Base-by-base conservation (phyloP, 1,140 invertebrate genomes). In the Drosophila teissieri region DNA sequence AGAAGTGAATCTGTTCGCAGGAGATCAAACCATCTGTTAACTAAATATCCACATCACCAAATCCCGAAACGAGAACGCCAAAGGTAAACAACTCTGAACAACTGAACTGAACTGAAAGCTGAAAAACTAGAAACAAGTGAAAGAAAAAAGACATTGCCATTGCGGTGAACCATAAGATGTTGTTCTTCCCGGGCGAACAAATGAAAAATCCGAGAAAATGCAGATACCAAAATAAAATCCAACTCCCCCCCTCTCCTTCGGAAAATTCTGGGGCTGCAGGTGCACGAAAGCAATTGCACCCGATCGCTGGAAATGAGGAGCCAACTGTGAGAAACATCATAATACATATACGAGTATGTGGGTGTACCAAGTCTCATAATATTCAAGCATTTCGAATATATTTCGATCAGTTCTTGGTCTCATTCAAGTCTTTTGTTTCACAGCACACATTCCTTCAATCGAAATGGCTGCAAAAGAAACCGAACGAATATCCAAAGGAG, bases 21-120 rank as follows among this genome's bases (percentile, higher is more conserved):
- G 54, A 84, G 83, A 85, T 86, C 82, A 86, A 86, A 88, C 83
- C 84, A 88, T 88, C 84, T 88, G 83, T 69, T 88, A 88, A 88
- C 69, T 17, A 73, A 88, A 82, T 82, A 88, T 78, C 68, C 75
- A 73, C 53, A 86, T 78, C 78, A 75, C 62, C 73, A 24, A 67
- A 68, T 65, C 65, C 51, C 73, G 39, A 86, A 86, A 86, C 73
- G 57, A 68, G 79, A 86, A 80, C 84, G 52, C 63, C 45, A 68
- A 83, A 73, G 63, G 78, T 89, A 88, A 88, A 88, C 83, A 19
- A 19, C 19, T 19, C 2, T 19, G 19, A 19, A 19, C 19, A 19
- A 19, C 19, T 19, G 19, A 19, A 56, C 44, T 17, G 44, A 39
- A 31, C 31, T n/a, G 8, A 57, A 68, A 52, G 22, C 40, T 36